phyloP scores from a whole-genome alignment of 2,797 vertebrate species.

The Podargus strigoides region DNA sequence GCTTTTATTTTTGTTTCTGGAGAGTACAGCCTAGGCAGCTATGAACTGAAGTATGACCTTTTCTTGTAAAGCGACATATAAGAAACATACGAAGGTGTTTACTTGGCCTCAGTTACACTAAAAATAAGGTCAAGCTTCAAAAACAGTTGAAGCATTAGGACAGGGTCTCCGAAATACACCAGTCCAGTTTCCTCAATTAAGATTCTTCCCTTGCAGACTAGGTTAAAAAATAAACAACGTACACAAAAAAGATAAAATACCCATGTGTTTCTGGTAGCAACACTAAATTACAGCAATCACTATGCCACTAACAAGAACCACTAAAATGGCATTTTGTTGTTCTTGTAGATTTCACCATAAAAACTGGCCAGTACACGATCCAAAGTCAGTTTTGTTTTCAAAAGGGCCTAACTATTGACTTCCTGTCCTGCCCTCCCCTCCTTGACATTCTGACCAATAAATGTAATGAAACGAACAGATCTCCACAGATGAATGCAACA shows the following conservation, averaged over 20 bases:
- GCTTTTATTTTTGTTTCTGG: neutral
- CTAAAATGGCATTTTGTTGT: neutral
- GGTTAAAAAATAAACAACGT: neutral
- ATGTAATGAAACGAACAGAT: neutral
- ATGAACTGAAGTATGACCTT: neutral
- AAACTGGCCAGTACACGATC: neutral
- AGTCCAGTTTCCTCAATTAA: neutral
- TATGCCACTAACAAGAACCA: neutral
- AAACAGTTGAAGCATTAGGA: neutral
- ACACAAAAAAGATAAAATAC: neutral
- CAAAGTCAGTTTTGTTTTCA: neutral
- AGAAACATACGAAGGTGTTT: neutral
- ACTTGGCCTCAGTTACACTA: neutral
- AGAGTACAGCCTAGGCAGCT: neutral
- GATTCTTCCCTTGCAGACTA: neutral
- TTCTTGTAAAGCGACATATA: neutral
- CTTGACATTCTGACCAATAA: neutral
- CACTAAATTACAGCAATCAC: neutral
- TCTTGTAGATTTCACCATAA: neutral
- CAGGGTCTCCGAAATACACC: neutral
- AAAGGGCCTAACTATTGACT: neutral
- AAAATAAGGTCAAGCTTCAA: neutral
- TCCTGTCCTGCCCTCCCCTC: neutral
- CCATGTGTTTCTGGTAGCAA: neutral
- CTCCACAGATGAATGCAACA: neutral